Percentiles rank a stretch among this genome's conserved stretches.
Conservation (phyloP, 1,140 invertebrate genomes). For the Aricia agestis region DNA sequence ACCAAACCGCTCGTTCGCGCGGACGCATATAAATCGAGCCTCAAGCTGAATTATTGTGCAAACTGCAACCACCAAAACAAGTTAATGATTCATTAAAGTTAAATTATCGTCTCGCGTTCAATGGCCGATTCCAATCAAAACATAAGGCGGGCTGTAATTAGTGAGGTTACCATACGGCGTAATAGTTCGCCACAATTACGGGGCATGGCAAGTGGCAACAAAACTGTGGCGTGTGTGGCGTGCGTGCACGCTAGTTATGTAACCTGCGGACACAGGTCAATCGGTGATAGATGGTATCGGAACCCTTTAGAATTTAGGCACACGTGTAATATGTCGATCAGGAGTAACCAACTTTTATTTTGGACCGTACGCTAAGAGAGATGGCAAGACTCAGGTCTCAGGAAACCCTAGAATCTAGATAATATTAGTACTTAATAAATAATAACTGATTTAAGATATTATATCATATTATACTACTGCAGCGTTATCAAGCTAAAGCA, state of each 20-base stretch:
- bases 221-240: conserved; percentile 16
- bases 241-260: neutral
- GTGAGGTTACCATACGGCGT: conserved; percentile 23
- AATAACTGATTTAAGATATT: too few species aligned
- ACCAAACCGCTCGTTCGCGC: too few species aligned
- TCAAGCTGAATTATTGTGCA: neutral
- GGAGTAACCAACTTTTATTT: too few species aligned
- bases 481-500: too few species aligned
- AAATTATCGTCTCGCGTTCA: neutral
- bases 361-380: too few species aligned
- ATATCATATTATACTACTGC: too few species aligned
- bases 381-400: too few species aligned
- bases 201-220: conserved; percentile 33
- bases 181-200: conserved; percentile 36
- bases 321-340: too few species aligned
- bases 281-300: neutral
- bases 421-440: too few species aligned
- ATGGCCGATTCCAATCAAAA: neutral
- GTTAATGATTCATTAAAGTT: neutral
- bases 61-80: neutral
- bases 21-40: too few species aligned
- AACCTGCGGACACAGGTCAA: neutral
- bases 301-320: neutral
- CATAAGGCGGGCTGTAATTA: neutral
- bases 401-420: too few species aligned